phyloP scores from a whole-genome alignment of 2,888 invertebrate species.

The Lordiphosa fenestrarum region DNA sequence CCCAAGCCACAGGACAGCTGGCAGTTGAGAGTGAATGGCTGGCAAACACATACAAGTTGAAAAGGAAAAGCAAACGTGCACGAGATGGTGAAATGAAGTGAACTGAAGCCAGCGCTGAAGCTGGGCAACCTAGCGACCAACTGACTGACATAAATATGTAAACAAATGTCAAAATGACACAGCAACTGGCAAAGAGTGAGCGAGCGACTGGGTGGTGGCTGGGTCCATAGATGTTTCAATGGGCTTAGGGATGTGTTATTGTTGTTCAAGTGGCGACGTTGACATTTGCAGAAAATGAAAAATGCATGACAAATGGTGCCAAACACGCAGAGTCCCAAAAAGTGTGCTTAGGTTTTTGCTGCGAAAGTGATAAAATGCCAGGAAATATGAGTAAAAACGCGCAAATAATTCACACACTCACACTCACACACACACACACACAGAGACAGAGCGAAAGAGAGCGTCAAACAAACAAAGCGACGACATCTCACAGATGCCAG shows the following conservation, averaged over 20 bases:
- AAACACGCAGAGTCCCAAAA: constrained; percentile 43
- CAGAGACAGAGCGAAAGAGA: constrained; percentile 7
- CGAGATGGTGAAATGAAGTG: constrained; percentile 40
- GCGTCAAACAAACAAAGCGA: constrained; percentile 27
- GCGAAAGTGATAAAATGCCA: constrained; percentile 44
- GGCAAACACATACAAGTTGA: constrained; percentile 40
- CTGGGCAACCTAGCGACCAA: constrained; percentile 52
- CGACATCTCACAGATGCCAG: constrained; percentile 48
- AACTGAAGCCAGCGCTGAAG: constrained; percentile 22
- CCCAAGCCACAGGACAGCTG: constrained; percentile 10
- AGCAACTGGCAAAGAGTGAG: constrained; percentile 30
- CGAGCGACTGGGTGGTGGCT: constrained; percentile 1
- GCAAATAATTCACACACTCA: too few relatives aligned
- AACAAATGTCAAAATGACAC: constrained; percentile 77
- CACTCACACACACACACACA: constrained; percentile 21
- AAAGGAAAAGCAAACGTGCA: constrained; percentile 31
- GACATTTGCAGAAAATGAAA: constrained; percentile 64
- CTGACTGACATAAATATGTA: constrained; percentile 69
- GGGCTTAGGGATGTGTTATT: constrained; percentile 41
- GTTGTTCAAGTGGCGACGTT: constrained; percentile 57
- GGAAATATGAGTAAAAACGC: constrained; percentile 57
- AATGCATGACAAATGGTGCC: constrained; percentile 65
- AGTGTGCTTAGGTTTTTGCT: constrained; percentile 36
- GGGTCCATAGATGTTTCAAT: constrained; percentile 32
- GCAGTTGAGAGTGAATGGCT: constrained; percentile 58